Base-by-base conservation (phyloP, 2,888 invertebrate genomes). In the Tenthredo mesomela region DNA sequence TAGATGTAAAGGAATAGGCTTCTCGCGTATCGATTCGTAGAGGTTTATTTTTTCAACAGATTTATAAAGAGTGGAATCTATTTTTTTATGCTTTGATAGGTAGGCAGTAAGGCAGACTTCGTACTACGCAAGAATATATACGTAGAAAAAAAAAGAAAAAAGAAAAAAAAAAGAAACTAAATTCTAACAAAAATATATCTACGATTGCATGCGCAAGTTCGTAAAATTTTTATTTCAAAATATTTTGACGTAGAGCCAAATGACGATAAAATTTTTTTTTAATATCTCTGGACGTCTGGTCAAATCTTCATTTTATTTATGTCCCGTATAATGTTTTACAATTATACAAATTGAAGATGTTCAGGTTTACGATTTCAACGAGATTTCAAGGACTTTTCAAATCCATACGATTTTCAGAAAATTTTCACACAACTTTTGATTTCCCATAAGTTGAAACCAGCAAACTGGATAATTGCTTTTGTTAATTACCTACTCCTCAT, bases 261-360 rank as follows among this genome's bases (percentile, higher is more conserved):
- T 47, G 73, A n/a, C 40, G 73, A 73, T 73, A 40, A 73, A 73
- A 43, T 21, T 61, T 73, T 73, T 43, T 73, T 47, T 37, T 73
- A 4, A 73, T 21, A 25, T n/a, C 73, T n/a, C 12, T 40, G 4
- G 40, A 73, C 73, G 43, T 40, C 40, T 73, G 73, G 25, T 43
- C 15, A 21, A 43, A 73, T 73, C n/a, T 73, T 47, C 25, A 43
- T 43, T 40, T 43, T 73, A 43, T 43, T 40, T 43, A 2, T 25
- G 25, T 47, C 73, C 21, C 43, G 73, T 67, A 15, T 67, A 33
- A 33, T 33, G 15, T 25, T 33, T 25, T 33, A 33, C 67, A 67
- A 67, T 29, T 67, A 67, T 33, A 33, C 33, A 67, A 67, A 18
- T 18, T 15, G 67, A 67, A 67, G 67, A 67, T 67, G 67, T 67